These are phyloP conservation scores for Mycetomoellerius zeteki DNA, from an alignment of 1,140 invertebrate species.

Conservation along the genomic window DNA sequence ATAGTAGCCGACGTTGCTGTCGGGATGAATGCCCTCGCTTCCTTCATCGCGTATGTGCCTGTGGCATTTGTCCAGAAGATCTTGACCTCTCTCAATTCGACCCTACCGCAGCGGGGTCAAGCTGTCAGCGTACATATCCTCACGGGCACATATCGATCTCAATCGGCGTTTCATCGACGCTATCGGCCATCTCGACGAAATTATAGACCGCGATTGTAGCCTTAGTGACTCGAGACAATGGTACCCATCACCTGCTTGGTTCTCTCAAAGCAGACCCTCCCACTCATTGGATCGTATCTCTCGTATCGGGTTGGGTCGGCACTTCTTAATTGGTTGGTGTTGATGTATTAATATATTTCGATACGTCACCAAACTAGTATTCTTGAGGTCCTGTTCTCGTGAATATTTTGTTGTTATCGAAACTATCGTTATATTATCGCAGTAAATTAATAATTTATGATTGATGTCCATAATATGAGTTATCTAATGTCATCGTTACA, in stretches of 20 bases:
- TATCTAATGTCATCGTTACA: constrained; percentile 32
- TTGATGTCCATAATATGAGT: constrained; percentile 42
- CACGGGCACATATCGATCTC: constrained; percentile 75
- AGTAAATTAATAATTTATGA: constrained; percentile 32
- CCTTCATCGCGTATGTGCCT: constrained; percentile 53
- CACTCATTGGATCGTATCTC: constrained; percentile 69
- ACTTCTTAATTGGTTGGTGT: constrained; percentile 76
- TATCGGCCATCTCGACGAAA: constrained; percentile 77
- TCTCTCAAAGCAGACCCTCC: constrained; percentile 56
- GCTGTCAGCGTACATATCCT: constrained; percentile 72
- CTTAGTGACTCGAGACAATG: constrained; percentile 79
- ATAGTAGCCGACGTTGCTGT: constrained; percentile 44
- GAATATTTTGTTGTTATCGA: constrained; percentile 4
- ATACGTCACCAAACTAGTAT: constrained; percentile 43
- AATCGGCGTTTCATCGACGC: constrained; percentile 72
- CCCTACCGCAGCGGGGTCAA: constrained; percentile 68
- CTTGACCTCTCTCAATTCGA: constrained; percentile 79
- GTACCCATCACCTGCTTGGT: constrained; percentile 73
- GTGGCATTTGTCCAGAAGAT: constrained; percentile 76
- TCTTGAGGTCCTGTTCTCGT: neutral
- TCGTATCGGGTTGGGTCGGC: constrained; percentile 56
- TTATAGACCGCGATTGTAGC: constrained; percentile 74
- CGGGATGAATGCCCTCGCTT: constrained; percentile 61
- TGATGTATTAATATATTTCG: constrained; percentile 76
- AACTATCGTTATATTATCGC: constrained; percentile 7